Evolutionary conservation across 2,797 vertebrate genomes (phyloP).

Genomic region (Microcaecilia unicolor): DNA sequence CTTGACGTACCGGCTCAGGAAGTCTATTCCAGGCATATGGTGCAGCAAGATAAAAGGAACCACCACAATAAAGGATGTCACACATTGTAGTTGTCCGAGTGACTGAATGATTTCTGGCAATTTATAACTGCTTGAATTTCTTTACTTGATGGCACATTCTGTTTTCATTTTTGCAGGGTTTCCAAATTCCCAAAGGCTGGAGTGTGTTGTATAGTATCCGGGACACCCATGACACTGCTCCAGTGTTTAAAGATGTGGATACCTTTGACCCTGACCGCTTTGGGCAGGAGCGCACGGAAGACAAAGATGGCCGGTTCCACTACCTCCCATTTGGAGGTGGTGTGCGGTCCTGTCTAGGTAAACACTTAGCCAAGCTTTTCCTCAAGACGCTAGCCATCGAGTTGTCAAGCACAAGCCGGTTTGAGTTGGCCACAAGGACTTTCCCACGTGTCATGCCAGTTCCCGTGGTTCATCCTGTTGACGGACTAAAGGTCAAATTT

Average conservation of each 20-base stretch:
- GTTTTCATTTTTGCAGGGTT: conserved; percentile 60
- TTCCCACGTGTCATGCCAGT: conserved; percentile 84
- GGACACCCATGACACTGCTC: conserved; percentile 90
- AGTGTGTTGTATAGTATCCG: conserved; percentile 97
- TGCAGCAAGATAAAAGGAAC: no score
- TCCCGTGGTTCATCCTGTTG: conserved; percentile 86
- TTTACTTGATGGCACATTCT: background rate
- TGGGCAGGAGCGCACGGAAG: conserved; percentile 77
- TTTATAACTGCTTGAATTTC: background rate
- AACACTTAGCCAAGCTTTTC: conserved; percentile 90
- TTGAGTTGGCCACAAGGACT: conserved; percentile 84
- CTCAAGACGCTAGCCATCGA: conserved; percentile 86
- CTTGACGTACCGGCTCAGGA: no score
- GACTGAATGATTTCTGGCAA: background rate
- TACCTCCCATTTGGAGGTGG: conserved; percentile 93
- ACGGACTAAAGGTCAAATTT: conserved; percentile 90
- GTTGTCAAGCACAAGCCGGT: conserved; percentile 85
- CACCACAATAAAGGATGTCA: no score
- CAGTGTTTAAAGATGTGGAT: conserved; percentile 85
- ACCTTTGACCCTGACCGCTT: conserved; percentile 91
- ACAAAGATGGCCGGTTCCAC: conserved; percentile 91
- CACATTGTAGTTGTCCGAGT: no score
- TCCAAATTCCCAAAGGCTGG: conserved; percentile 96
- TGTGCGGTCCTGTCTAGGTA: conserved; percentile 88
- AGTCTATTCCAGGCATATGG: no score